Base-by-base conservation (phyloP, 35 echinoderm and acorn worm species). In the Stichopus chloronotus region DNA sequence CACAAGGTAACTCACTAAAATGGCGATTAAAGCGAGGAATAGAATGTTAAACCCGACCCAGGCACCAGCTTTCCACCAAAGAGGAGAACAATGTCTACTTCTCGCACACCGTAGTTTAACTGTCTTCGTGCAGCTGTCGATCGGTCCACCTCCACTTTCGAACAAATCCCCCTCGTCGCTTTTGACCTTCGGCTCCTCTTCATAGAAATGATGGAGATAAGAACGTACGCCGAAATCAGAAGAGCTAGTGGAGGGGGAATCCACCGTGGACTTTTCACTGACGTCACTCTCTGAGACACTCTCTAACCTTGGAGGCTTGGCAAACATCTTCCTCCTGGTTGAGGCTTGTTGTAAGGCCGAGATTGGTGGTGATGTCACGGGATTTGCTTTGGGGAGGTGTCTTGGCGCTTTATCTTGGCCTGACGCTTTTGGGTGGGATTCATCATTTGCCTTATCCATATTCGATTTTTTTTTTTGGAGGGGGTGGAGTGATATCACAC, bases 191-290 rank as follows among this genome's bases (percentile, higher is more conserved):
- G 93, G 95, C 22, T 98, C 96, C 43, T 95, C 93, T 92, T 99
- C 97, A 92, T 99, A 99, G 69, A 99, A 99, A 60, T 99, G 94
- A 78, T 99, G 97, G 57, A 99, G 81, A 61, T 99, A 99, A 4
- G 97, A 99, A 24, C 93, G 90, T 24, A 99, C 92, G 5, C 97
- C 97, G 74, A 95, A 99, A 22, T 96, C 95, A 16, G 95, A 96
- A 13, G 91, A 93, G 21, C 92, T 92, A 7, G 90, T 91, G 5
- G 92, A 94, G 19, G 95, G 93, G 4, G 94, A 94, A 5, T 95
- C 94, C 6, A 90, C 91, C 22, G 87, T 80, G 21, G 92, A 93
- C 58, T 87, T 84, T 14, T 61, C 59, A 78, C 94, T 98, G 13
- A 91, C 69, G 24, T 99, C 97, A 57, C 97, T 99, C 56, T 99